Conservation (phyloP, 1,140 invertebrate genomes). For the Zeugodacus cucurbitae region DNA sequence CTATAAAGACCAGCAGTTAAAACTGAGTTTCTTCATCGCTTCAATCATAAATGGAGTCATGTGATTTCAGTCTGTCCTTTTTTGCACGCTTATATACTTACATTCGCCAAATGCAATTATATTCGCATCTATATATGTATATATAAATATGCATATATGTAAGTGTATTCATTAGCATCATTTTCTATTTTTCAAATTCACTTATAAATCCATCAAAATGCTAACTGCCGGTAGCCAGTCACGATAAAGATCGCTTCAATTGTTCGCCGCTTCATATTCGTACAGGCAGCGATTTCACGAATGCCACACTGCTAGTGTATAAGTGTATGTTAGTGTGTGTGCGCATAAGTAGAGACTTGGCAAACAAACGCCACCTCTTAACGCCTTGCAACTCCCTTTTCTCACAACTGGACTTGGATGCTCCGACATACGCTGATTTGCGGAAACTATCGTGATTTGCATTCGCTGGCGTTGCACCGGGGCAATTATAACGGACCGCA, state of each 20-base stretch:
- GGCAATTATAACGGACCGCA: constrained; percentile 65
- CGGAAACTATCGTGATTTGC: constrained; percentile 54
- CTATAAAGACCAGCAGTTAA: too few relatives aligned
- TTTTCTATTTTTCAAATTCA: constrained; percentile 27
- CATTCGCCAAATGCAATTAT: not conserved
- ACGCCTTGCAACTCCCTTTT: not conserved
- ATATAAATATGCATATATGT: not conserved
- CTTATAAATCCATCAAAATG: constrained; percentile 38
- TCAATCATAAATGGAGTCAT: too few relatives aligned
- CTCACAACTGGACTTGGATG: constrained; percentile 7
- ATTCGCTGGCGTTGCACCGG: constrained; percentile 59
- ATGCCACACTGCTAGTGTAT: not conserved
- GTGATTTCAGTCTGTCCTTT: too few relatives aligned
- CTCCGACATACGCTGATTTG: not conserved
- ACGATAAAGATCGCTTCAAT: constrained; percentile 41
- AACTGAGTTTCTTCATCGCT: too few relatives aligned
- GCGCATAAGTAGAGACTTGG: not conserved
- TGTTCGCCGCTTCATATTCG: constrained; percentile 9
- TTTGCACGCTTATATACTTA: too few relatives aligned
- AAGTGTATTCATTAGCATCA: not conserved
- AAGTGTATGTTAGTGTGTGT: not conserved
- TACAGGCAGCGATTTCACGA: not conserved
- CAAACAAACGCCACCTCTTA: not conserved
- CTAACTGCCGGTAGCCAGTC: constrained; percentile 31
- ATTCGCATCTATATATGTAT: not conserved